Evolutionary conservation across 2,888 invertebrate genomes (phyloP).

Genomic region (Eremobia ochroleuca): DNA sequence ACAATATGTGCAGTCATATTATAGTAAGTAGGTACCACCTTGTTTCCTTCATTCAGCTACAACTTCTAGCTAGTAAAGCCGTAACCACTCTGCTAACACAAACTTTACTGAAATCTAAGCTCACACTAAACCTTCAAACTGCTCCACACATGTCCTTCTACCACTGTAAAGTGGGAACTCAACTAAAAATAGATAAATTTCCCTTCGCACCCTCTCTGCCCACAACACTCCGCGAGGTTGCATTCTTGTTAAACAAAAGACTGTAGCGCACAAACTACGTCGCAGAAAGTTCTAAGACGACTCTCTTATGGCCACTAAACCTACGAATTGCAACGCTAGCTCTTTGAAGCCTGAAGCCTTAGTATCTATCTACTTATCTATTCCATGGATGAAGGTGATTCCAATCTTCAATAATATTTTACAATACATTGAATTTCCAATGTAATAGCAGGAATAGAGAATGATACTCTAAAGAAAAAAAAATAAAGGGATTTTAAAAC

Average conservation of each 20-base stretch:
- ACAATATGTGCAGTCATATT: not conserved
- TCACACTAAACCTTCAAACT: slow-evolving; percentile 24
- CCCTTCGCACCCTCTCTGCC: slow-evolving; percentile 63
- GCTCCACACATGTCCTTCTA: slow-evolving; percentile 23
- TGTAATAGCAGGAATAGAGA: not conserved
- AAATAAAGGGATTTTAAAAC: not conserved
- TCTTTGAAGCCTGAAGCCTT: not conserved
- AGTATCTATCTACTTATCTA: not conserved
- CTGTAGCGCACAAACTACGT: slow-evolving; percentile 74
- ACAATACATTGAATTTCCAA: not conserved
- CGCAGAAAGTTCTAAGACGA: slow-evolving; percentile 62
- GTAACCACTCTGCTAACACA: not conserved
- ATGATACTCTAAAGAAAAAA: too few relatives aligned
- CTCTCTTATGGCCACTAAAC: slow-evolving; percentile 64
- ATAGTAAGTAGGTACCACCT: not conserved
- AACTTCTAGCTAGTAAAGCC: not conserved
- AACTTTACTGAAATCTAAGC: slow-evolving; percentile 6
- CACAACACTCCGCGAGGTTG: slow-evolving; percentile 73
- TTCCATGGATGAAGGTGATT: not conserved
- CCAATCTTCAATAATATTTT: not conserved
- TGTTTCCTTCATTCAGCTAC: not conserved
- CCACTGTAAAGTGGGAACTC: slow-evolving; percentile 27
- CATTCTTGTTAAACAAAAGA: slow-evolving; percentile 83
- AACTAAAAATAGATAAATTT: slow-evolving; percentile 67
- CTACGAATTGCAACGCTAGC: slow-evolving; percentile 58